Evolutionary conservation across 2,888 invertebrate genomes (phyloP), one percentile per base, ranked within the genome.

Genomic region (Hyposoter didymator): DNA sequence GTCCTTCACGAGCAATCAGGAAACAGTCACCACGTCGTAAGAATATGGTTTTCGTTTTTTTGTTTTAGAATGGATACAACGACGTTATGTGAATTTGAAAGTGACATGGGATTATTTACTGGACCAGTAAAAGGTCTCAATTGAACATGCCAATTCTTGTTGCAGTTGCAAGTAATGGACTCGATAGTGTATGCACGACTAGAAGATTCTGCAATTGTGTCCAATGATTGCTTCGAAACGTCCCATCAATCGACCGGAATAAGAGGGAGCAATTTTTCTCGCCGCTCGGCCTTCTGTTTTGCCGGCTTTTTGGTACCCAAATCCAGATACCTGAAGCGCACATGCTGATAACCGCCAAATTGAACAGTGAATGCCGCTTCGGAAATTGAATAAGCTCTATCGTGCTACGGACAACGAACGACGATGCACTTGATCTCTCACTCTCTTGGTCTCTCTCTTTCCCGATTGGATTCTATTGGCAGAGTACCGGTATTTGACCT

Each of bases 351-450:
- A 92, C 90, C 90, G 89, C 88, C 90, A 90, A 92, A 92, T 92
- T 92, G 92, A 92, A 92, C 92, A 89, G 91, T 89, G 92, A 91
- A 92, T 92, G 90, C 90, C 90, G 92, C 90, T 92, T 92, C 92
- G 93, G 93, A 93, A 92, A 93, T 93, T 93, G 93, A 92, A 92
- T 92, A 92, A 93, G 92, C 92, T 75, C 74, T 92, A 92, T 92
- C 92, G 90, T 90, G 91, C 78, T 59, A 43, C 78, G 73, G 45
- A 47, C 84, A 84, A 78, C 84, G 81, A 84, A 84, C 85, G 69
- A 67, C 78, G 69, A 64, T 52, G n/a, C 64, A 43, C 74, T 69
- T 43, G 22, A 32, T 62, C 59, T 62, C 62, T 17, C 62, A 39
- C 62, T 35, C 59, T 32, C 43, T 69, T 59, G 8, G 39, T 7